A percentile compares a stretch with the other conserved stretches of the same genome.
These are phyloP conservation scores for Melanotaenia boesemani DNA, from an alignment of 2,797 vertebrate genomes.

Conservation along the genomic window DNA sequence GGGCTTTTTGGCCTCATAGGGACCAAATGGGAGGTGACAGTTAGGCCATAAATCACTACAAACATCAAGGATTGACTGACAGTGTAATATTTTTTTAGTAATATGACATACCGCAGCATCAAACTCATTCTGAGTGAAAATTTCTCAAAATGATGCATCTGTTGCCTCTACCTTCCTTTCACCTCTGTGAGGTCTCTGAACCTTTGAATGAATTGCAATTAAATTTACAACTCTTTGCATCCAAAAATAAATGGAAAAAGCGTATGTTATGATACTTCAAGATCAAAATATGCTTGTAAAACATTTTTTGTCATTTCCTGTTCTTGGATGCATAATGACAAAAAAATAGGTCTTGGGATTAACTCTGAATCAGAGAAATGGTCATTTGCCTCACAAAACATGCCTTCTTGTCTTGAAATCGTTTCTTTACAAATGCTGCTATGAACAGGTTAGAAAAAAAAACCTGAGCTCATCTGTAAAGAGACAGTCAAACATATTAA, in stretches of 20 bases:
- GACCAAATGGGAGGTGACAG: not conserved
- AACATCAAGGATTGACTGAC: not conserved
- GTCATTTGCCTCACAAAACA: not conserved
- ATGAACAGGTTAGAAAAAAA: constrained; percentile 36
- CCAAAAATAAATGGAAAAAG: not conserved
- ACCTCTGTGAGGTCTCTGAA: not conserved
- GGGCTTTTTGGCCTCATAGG: not conserved
- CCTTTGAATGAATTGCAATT: not conserved
- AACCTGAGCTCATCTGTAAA: constrained; percentile 13
- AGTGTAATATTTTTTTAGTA: not conserved
- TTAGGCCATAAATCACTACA: not conserved
- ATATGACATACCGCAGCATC: not conserved
- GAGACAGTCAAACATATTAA: constrained; percentile 13
- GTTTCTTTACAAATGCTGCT: not conserved
- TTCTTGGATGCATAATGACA: not conserved
- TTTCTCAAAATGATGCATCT: not conserved
- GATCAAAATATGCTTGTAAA: no score
- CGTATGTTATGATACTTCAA: not conserved
- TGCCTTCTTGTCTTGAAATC: not conserved
- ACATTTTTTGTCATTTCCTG: not conserved
- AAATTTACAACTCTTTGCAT: not conserved
- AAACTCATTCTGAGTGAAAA: not conserved
- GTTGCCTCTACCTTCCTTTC: not conserved
- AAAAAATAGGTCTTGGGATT: not conserved
- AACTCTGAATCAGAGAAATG: not conserved